Evolutionary conservation across 2,797 vertebrate species (phyloP).

Genomic region (Thamnophis elegans): DNA sequence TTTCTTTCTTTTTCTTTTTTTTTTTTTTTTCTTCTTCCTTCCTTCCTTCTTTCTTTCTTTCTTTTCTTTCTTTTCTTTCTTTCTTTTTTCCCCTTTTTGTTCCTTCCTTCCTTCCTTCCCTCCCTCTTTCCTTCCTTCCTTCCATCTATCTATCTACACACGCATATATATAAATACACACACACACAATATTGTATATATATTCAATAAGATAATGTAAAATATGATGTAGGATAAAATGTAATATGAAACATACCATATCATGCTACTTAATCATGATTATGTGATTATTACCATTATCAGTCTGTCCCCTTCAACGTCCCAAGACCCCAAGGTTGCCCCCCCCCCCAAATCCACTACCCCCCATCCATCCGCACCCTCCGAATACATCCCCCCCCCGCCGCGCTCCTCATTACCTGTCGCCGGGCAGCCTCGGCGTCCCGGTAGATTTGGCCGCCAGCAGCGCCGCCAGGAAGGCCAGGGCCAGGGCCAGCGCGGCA

Average conservation of each 20-base stretch:
- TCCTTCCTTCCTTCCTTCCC: too few species aligned
- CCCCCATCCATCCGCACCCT: too few species aligned
- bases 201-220: not conserved
- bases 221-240: not conserved
- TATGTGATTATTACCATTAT: not conserved
- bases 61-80: too few species aligned
- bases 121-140: too few species aligned
- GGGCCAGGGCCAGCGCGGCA: slow-evolving; percentile 62
- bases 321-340: not conserved
- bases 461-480: slow-evolving; percentile 74
- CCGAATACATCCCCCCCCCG: not conserved
- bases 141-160: too few species aligned
- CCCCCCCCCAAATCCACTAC: not conserved
- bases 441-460: slow-evolving; percentile 75
- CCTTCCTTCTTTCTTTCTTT: too few species aligned
- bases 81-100: too few species aligned
- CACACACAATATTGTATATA: not conserved
- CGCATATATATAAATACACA: too few species aligned
- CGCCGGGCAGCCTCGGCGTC: slow-evolving; percentile 71
- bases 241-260: not conserved
- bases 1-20: too few species aligned
- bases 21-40: too few species aligned
- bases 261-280: not conserved
- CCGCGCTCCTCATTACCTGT: slow-evolving; percentile 64
- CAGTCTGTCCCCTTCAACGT: not conserved